A percentile compares a stretch with the other conserved stretches of the same genome.
These are phyloP conservation scores for Merluccius polli DNA, from an alignment of 2,797 vertebrate genomes.

Conservation along the genomic window DNA sequence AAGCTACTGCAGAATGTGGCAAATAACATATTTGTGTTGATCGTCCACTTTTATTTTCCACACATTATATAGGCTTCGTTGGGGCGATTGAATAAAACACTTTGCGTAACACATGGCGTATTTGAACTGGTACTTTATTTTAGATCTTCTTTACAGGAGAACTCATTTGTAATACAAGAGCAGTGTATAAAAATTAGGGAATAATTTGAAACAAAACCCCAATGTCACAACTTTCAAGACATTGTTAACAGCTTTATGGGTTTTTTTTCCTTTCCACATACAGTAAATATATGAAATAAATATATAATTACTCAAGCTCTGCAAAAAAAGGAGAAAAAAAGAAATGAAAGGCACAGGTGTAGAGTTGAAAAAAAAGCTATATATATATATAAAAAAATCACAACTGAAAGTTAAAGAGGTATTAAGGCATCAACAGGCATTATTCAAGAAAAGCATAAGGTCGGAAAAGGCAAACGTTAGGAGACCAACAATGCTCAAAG, in stretches of 20 bases:
- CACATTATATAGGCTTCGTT: neutral
- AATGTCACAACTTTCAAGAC: neutral
- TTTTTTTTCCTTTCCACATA: neutral
- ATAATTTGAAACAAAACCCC: conserved; percentile 4
- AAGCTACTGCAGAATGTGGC: conserved; percentile 1
- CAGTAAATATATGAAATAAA: conserved; percentile 33
- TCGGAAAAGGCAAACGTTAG: conserved; percentile 23
- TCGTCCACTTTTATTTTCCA: neutral
- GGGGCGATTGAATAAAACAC: neutral
- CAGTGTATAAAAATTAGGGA: conserved; percentile 21
- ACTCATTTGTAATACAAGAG: conserved; percentile 31
- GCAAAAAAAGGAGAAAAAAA: conserved; percentile 13
- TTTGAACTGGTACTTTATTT: conserved; percentile 46
- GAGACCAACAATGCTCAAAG: neutral
- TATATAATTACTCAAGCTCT: conserved; percentile 13
- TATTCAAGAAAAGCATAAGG: conserved; percentile 16
- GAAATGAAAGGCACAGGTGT: conserved; percentile 38
- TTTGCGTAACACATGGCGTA: neutral
- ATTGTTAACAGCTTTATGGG: neutral
- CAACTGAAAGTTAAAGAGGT: neutral
- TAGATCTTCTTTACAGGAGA: conserved; percentile 21
- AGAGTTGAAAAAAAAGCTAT: neutral
- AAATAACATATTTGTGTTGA: neutral
- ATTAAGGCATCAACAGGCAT: conserved; percentile 41
- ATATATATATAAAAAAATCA: neutral